phyloP scores from a whole-genome alignment of 53 echinoderm and acorn worm genomes.

The Paracentrotus lividus region DNA sequence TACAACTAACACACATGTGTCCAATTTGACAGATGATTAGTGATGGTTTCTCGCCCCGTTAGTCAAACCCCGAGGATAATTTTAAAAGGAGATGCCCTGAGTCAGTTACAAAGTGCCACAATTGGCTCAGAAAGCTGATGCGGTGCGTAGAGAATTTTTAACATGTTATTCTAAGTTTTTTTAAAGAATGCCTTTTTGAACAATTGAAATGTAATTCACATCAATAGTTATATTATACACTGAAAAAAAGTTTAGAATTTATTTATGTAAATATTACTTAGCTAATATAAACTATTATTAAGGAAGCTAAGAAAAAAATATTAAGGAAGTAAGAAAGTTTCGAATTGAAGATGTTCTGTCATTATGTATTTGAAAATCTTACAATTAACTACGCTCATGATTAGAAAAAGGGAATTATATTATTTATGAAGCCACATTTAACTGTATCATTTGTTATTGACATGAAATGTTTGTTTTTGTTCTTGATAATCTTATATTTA shows the following conservation, averaged over 20 bases:
- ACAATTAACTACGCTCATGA: neutral
- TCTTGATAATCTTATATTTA: neutral
- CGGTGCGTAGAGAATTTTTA: neutral
- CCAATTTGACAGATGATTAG: constrained; percentile 50
- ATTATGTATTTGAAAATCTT: neutral
- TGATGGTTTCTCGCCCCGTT: neutral
- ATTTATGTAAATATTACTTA: neutral
- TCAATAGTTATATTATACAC: neutral
- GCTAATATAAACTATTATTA: too few relatives aligned
- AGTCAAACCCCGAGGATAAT: neutral
- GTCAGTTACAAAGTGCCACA: neutral
- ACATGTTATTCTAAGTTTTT: neutral
- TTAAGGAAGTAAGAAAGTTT: neutral
- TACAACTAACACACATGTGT: too few relatives aligned
- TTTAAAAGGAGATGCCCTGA: neutral
- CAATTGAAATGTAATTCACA: neutral
- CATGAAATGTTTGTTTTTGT: neutral
- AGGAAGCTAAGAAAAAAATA: too few relatives aligned
- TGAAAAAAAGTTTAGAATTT: neutral
- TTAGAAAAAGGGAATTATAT: neutral
- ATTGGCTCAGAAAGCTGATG: neutral
- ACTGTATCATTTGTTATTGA: neutral
- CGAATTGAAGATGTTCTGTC: neutral
- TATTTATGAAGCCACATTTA: neutral
- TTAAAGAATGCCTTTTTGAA: neutral